A percentile compares a stretch with the other conserved stretches of the same genome.
phyloP scores from a whole-genome alignment of 2,113 vertebrate genomes.

The Carollia perspicillata region DNA sequence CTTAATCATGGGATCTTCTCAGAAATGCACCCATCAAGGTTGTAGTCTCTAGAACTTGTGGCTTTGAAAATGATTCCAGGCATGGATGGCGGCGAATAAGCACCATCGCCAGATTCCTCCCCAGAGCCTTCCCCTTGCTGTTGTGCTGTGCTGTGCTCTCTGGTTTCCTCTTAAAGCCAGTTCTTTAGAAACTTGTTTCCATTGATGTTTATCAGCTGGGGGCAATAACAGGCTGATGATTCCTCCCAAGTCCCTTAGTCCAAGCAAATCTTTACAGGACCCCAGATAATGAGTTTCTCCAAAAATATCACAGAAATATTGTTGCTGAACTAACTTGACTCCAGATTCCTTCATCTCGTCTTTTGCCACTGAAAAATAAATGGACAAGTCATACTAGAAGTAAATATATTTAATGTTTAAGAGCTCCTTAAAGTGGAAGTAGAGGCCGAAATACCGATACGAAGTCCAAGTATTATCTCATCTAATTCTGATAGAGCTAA shows the following conservation, averaged over 20 bases:
- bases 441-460: neutral
- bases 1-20: neutral
- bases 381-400: neutral
- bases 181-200: neutral
- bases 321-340: neutral
- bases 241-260: neutral
- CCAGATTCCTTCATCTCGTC: neutral
- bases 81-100: neutral
- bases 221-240: neutral
- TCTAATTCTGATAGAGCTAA: neutral
- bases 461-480: neutral
- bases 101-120: too few relatives aligned
- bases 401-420: neutral
- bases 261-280: neutral
- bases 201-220: neutral
- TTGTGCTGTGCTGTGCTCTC: accelerated
- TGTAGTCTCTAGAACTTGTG: neutral
- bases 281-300: neutral
- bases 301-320: neutral
- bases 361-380: neutral
- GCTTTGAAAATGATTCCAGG: neutral
- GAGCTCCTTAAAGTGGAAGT: neutral
- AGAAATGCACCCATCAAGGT: neutral
- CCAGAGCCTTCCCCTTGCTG: neutral
- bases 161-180: neutral